These are phyloP conservation scores for Trachymyrmex cornetzi DNA, from an alignment of 1,140 invertebrate species.

Conservation along the genomic window DNA sequence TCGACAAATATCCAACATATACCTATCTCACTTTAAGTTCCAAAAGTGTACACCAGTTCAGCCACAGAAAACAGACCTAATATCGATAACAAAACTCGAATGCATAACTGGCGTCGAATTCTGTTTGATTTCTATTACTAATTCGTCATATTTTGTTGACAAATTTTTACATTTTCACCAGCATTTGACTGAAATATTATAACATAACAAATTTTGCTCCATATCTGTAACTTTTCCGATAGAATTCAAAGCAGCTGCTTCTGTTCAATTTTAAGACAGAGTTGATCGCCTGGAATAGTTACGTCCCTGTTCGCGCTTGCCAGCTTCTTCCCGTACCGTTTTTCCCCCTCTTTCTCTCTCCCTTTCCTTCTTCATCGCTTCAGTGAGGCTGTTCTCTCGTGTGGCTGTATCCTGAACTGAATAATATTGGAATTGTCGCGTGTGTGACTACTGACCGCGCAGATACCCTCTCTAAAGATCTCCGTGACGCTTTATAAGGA, in stretches of 20 bases:
- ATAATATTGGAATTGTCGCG: conserved; percentile 15
- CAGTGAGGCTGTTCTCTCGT: conserved; percentile 51
- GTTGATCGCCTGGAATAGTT: background rate
- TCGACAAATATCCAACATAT: too few relatives aligned
- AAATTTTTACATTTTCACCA: background rate
- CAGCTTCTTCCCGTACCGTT: conserved; percentile 14
- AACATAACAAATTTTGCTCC: background rate
- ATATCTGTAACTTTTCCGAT: background rate
- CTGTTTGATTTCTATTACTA: background rate
- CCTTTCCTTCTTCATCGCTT: background rate
- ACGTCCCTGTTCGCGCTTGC: conserved; percentile 14
- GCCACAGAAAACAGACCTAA: too few relatives aligned
- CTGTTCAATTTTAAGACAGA: background rate
- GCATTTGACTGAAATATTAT: background rate
- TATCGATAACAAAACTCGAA: background rate
- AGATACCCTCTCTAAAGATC: background rate
- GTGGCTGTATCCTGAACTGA: conserved; percentile 24
- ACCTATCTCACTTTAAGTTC: too few relatives aligned
- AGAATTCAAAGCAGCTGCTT: background rate
- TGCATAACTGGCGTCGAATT: background rate
- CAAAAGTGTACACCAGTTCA: too few relatives aligned
- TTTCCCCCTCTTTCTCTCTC: conserved; percentile 13
- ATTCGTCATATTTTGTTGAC: background rate
- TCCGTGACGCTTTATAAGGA: conserved; percentile 70
- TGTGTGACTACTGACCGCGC: background rate